A percentile compares a stretch with the other conserved stretches of the same genome.
phyloP scores from a whole-genome alignment of 2,113 vertebrate species.

The Chelonoidis abingdonii region DNA sequence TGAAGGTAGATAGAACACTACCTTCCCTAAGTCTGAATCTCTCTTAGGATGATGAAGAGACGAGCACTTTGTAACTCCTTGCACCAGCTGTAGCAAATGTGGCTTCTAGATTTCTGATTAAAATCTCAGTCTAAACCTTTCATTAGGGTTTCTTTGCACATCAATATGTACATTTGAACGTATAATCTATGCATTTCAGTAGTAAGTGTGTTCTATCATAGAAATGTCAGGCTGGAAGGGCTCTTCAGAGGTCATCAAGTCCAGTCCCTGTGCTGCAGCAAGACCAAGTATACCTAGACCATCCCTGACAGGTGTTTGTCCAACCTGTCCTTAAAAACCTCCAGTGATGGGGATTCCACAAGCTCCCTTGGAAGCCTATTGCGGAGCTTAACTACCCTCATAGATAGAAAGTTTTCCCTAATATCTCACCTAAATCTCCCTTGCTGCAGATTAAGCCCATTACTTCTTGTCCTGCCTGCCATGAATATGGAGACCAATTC shows the following conservation, averaged over 20 bases:
- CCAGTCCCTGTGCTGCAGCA: neutral
- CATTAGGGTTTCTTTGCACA: neutral
- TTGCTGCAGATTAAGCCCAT: neutral
- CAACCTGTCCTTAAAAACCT: neutral
- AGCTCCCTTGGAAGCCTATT: neutral
- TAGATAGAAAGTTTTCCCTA: too few species aligned
- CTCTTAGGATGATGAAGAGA: neutral
- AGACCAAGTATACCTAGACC: neutral
- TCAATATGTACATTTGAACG: neutral
- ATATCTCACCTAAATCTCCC: neutral
- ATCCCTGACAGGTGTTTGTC: neutral
- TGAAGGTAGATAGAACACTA: neutral
- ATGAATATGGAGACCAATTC: neutral
- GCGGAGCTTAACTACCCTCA: neutral
- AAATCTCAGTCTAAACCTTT: neutral
- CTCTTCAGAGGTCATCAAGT: neutral
- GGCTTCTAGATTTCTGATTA: neutral
- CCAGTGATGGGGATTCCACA: neutral
- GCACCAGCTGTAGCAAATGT: neutral
- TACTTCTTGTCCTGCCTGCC: neutral
- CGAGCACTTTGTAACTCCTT: neutral
- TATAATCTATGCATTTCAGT: neutral
- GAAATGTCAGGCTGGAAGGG: neutral
- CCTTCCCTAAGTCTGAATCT: neutral
- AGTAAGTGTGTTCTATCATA: neutral